These are phyloP conservation scores for Chymomyza amoena DNA, from an alignment of 2,888 invertebrate species.

Conservation along the genomic window DNA sequence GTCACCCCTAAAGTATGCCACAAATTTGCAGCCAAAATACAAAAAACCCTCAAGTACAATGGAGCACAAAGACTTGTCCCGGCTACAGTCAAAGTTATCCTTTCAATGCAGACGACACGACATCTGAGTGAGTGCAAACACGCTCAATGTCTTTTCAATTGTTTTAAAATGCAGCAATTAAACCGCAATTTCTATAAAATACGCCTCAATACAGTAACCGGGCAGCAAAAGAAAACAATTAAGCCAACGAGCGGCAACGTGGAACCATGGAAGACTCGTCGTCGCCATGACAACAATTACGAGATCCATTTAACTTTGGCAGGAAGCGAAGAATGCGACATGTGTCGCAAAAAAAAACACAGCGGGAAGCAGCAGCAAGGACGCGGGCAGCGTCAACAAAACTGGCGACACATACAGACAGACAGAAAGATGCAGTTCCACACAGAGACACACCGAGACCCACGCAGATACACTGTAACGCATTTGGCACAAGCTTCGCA, in stretches of 20 bases:
- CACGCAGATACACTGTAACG: slow-evolving; percentile 2
- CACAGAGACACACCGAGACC: too few relatives aligned
- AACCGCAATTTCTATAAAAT: slow-evolving; percentile 70
- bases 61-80: slow-evolving; percentile 34
- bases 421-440: background rate
- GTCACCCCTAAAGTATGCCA: background rate
- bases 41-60: background rate
- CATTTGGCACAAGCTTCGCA: slow-evolving; percentile 35
- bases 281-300: slow-evolving; percentile 63
- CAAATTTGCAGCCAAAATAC: background rate
- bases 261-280: background rate
- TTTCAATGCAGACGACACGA: background rate
- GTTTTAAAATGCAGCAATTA: slow-evolving; percentile 71
- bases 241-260: slow-evolving; percentile 23
- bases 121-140: slow-evolving; percentile 17
- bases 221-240: slow-evolving; percentile 59
- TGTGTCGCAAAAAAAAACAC: slow-evolving; percentile 62
- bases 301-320: slow-evolving; percentile 74
- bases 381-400: slow-evolving; percentile 43
- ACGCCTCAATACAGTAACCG: slow-evolving; percentile 18
- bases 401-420: slow-evolving; percentile 52
- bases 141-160: slow-evolving; percentile 64
- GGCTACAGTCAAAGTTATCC: background rate
- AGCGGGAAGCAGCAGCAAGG: slow-evolving; percentile 40
- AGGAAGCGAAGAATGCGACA: slow-evolving; percentile 69